Evolutionary conservation across 2,888 invertebrate genomes (phyloP).

Genomic region (Conchocele bisecta): DNA sequence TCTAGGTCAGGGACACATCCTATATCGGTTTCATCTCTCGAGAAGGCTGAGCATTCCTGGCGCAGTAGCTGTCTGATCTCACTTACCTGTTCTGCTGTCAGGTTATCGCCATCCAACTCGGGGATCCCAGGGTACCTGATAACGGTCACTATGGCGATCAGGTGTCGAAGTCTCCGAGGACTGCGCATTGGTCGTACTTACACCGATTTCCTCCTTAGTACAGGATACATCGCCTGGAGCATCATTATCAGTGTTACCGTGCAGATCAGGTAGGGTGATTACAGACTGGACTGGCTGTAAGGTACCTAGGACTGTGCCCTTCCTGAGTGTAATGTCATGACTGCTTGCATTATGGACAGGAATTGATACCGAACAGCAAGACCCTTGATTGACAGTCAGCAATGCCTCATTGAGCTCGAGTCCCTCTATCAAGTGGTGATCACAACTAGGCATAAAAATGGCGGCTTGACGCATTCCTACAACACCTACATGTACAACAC

Average conservation of each 20-base stretch:
- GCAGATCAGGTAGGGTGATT: background rate
- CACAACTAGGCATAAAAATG: conserved; percentile 8
- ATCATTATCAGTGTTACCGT: background rate
- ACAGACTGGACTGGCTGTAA: background rate
- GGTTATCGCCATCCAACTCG: too few relatives aligned
- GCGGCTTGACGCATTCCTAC: background rate
- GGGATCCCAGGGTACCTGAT: too few relatives aligned
- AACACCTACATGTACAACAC: conserved; percentile 11
- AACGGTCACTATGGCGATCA: too few relatives aligned
- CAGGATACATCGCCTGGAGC: too few relatives aligned
- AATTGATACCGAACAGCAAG: background rate
- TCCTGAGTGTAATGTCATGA: background rate
- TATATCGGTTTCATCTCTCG: conserved; percentile 47
- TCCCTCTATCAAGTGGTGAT: background rate
- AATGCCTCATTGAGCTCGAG: conserved; percentile 7
- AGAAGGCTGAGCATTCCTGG: conserved; percentile 46
- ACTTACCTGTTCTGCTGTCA: too few relatives aligned
- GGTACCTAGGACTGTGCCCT: background rate
- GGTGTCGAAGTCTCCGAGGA: too few relatives aligned
- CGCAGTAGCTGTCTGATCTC: conserved; percentile 30
- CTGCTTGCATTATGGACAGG: background rate
- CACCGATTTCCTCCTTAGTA: too few relatives aligned
- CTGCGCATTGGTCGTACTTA: too few relatives aligned
- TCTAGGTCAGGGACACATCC: conserved; percentile 38
- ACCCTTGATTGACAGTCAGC: background rate